phyloP scores from a whole-genome alignment of 2,113 vertebrate genomes.

The Cyphomyrus discorhynchus region DNA sequence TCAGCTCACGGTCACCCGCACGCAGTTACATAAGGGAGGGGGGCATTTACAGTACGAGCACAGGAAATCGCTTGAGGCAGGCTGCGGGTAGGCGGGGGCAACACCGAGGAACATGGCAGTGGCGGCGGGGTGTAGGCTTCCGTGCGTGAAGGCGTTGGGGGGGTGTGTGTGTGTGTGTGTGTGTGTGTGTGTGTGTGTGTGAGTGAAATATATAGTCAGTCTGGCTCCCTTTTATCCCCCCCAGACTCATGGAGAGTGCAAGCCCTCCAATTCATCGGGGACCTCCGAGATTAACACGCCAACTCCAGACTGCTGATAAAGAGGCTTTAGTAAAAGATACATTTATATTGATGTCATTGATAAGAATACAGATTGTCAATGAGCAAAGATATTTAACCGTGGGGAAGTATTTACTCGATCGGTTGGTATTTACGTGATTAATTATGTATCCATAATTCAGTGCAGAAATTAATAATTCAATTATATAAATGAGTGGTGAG shows the following conservation, averaged over 20 bases:
- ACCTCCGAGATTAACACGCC: not conserved
- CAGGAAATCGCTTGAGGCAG: not conserved
- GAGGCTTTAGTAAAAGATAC: not conserved
- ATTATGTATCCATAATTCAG: constrained; percentile 56
- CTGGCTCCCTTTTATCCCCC: not conserved
- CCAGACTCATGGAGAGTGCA: not conserved
- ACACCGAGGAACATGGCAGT: not conserved
- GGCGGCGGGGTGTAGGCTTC: too few species aligned
- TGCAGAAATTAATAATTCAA: constrained; percentile 61
- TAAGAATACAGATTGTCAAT: constrained; percentile 48
- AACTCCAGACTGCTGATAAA: not conserved
- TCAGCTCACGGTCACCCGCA: not conserved
- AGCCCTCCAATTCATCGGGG: not conserved
- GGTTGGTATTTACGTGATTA: constrained; percentile 51
- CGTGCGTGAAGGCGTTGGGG: not conserved
- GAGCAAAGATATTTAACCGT: constrained; percentile 56
- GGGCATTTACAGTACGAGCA: not conserved
- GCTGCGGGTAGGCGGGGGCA: not conserved
- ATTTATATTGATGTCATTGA: constrained; percentile 33
- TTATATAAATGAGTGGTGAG: constrained; percentile 47
- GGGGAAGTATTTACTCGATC: constrained; percentile 67
- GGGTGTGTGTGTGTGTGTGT: too few species aligned
- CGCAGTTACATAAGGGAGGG: not conserved
- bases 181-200: too few species aligned
- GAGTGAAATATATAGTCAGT: not conserved